Base-by-base conservation (phyloP, 2,797 vertebrate genomes). In the Linurgus olivaceus region DNA sequence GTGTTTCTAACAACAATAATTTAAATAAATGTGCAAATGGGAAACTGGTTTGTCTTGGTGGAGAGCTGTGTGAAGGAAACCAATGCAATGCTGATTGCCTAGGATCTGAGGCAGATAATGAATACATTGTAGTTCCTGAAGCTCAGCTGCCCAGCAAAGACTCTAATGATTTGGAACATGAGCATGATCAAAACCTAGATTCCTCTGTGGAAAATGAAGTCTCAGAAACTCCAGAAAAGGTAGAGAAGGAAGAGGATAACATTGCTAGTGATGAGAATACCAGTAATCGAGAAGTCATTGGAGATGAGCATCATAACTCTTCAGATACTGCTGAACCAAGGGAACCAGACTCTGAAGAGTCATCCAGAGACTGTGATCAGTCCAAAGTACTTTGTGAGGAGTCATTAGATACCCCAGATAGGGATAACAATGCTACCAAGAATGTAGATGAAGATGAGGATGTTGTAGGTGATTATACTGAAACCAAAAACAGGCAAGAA, bases 11-110 rank as follows among this genome's bases (percentile, higher is more conserved):
- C 95, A 98, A 98, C 82, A 97, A 96, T 74, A 97, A 89, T 95
- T 93, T 97, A 81, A 98, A 96, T 94, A 97, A 96, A 61, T 98
- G 96, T 93, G 90, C 96, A 57, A 99, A 99, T 68, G 99, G 99
- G 89, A 98, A 98, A 78, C 78, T 96, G 92, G 68, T 94, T 37
- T 98, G 98, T 37, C 96, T 96, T 33, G 98, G 98, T 61, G 95
- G 93, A 24, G 98, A 98, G 29, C 94, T 96, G 21, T 97, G 96
- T 50, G 97, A 98, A 73, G 97, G 96, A 58, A 98, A 90, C 19
- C 87, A 8, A n/a, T 93, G 90, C 70, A 90, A 33, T 74, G 77
- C 48, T 11, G 87, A 95, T n/a, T 93, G 94, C 85, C 87, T 93
- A 8, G 97, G 97, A 86, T 86, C 96, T 2, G 97, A 98, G 88